Evolutionary conservation across 2,888 invertebrate genomes (phyloP).

Genomic region (Cheiracanthium punctorium): DNA sequence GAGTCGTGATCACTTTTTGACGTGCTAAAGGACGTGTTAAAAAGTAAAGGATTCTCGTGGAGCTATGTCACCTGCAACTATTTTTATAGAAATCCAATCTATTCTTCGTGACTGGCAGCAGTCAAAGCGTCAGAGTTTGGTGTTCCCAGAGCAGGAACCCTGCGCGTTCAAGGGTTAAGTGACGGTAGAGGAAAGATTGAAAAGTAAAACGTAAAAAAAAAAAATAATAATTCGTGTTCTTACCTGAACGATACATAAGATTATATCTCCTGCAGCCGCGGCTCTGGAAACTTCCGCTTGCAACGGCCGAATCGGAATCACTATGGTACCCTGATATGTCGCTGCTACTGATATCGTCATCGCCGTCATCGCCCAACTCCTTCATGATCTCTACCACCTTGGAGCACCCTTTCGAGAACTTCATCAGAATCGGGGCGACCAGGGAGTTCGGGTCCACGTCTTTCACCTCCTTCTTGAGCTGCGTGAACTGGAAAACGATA

Average conservation of each 20-base stretch:
- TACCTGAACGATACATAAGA: slow-evolving; percentile 78
- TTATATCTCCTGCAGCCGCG: slow-evolving; percentile 77
- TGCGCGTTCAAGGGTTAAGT: too few relatives aligned
- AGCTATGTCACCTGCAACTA: too few relatives aligned
- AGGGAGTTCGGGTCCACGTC: slow-evolving; percentile 81
- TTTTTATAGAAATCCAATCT: too few relatives aligned
- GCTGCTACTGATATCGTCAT: slow-evolving; percentile 79
- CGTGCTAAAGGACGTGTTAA: too few relatives aligned
- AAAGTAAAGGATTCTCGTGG: too few relatives aligned
- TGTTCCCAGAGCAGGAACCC: too few relatives aligned
- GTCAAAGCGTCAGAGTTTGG: too few relatives aligned
- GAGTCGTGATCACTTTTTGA: too few relatives aligned
- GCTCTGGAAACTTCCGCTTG: slow-evolving; percentile 78
- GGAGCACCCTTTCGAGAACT: slow-evolving; percentile 78
- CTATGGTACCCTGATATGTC: slow-evolving; percentile 87
- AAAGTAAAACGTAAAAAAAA: too few relatives aligned
- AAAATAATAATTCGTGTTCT: too few relatives aligned
- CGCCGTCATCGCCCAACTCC: slow-evolving; percentile 76
- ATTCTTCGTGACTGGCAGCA: too few relatives aligned
- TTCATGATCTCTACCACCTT: slow-evolving; percentile 85
- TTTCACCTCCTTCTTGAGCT: slow-evolving; percentile 79
- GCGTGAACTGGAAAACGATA: slow-evolving; percentile 82
- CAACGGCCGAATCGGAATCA: slow-evolving; percentile 82
- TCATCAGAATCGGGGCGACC: slow-evolving; percentile 79
- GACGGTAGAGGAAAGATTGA: too few relatives aligned